Evolutionary conservation across 2,888 invertebrate species (phyloP), one percentile per base, ranked within the genome.

Genomic region (Polylopha cassiicola): DNA sequence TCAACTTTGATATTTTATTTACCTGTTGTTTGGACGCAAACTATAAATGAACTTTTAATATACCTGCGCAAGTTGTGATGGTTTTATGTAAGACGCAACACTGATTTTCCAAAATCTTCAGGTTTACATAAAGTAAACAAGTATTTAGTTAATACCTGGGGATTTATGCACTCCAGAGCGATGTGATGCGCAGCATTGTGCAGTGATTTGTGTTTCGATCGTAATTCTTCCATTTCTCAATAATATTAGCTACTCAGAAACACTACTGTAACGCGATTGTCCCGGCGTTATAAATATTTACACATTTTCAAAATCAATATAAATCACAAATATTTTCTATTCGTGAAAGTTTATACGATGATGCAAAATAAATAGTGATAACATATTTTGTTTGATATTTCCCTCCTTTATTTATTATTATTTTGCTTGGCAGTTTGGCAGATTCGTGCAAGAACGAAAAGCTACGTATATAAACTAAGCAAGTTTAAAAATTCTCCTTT

Each of bases 181-280:
- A 81, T 82, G 46, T 84, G 80, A 50, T 84, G 84, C 16, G 84
- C 74, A 14, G 81, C 71, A 57, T 46, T 79, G 46, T 80, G 82
- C 37, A 80, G 61, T 6, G 70, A 52, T 48, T 79, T 84, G 47
- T 80, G 77, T 63, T 80, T 82, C 9, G 68, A 65, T 11, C 76
- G 64, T 39, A 76, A 44, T 46, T 84, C 84, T 53, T 84, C 84
- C 84, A 84, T 84, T 49, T 45, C n/a, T n/a, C n/a, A n/a, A n/a
- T n/a, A n/a, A n/a, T n/a, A n/a, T n/a, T n/a, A n/a, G n/a, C n/a
- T n/a, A n/a, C n/a, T 29, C 29, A 33, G 31, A 13, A 20, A 41
- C 22, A 17, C 31, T 24, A 38, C 27, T 37, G 16, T 20, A 22
- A 9, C 18, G 30, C 38, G 37, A 37, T 39, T 26, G 33, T 28